Conservation (phyloP, 2,113 vertebrate genomes). For the Pachyramphus minor region DNA sequence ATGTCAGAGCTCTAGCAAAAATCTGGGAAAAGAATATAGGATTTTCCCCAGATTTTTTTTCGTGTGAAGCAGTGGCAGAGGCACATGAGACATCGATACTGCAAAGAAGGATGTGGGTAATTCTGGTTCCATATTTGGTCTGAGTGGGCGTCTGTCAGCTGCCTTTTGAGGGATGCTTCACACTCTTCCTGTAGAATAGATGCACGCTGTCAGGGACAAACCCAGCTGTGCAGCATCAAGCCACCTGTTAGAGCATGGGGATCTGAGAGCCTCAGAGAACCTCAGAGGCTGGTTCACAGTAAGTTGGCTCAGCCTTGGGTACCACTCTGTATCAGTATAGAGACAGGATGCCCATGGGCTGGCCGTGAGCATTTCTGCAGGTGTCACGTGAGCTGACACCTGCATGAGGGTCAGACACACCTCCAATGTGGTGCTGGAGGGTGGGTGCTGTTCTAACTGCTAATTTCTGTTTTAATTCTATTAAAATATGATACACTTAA, state of each 20-base stretch:
- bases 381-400: background rate
- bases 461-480: background rate
- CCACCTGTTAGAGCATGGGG: background rate
- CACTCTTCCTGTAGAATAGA: background rate
- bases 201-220: background rate
- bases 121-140: background rate
- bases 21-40: background rate
- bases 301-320: background rate
- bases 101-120: background rate
- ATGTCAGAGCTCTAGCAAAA: background rate
- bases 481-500: background rate
- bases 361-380: background rate
- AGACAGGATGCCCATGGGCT: background rate
- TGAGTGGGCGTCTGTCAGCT: background rate
- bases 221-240: background rate
- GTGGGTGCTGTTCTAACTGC: background rate
- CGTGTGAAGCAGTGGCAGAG: background rate
- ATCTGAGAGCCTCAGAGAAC: background rate
- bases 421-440: background rate
- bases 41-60: background rate
- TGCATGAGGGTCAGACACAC: background rate
- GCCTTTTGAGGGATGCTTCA: background rate
- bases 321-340: rapidly evolving
- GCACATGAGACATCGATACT: background rate
- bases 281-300: background rate